Percentiles rank a stretch among this genome's conserved stretches.
These are phyloP conservation scores for Archocentrus centrarchus DNA, from an alignment of 2,113 vertebrate species.

Conservation along the genomic window DNA sequence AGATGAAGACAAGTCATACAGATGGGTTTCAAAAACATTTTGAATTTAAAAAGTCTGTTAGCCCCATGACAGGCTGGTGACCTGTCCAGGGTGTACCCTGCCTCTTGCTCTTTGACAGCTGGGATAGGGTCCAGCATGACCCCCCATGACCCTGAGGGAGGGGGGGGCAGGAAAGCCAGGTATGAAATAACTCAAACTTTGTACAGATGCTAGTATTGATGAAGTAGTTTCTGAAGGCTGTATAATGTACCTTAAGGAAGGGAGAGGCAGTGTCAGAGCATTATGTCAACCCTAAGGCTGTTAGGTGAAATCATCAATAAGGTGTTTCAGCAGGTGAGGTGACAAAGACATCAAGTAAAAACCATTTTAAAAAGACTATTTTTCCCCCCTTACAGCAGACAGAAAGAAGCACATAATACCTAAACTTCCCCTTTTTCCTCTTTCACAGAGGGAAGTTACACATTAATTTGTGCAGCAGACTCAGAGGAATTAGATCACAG, in stretches of 20 bases:
- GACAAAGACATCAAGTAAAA: not conserved
- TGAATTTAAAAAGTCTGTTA: too few relatives aligned
- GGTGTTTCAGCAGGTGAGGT: not conserved
- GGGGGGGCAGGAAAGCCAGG: too few relatives aligned
- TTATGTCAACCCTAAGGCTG: not conserved
- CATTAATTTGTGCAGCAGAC: conserved; percentile 4
- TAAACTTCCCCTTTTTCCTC: conserved; percentile 7
- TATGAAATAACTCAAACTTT: not conserved
- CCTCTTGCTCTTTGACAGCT: too few relatives aligned
- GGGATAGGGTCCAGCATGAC: too few relatives aligned
- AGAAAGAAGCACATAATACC: not conserved
- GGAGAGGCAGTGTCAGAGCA: not conserved
- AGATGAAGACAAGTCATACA: not conserved
- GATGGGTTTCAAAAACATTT: not conserved
- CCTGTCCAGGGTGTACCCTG: too few relatives aligned
- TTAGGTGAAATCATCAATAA: not conserved
- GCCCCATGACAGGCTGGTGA: too few relatives aligned
- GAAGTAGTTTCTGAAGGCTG: not conserved
- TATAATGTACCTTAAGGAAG: not conserved
- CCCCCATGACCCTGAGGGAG: too few relatives aligned
- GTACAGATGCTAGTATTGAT: not conserved
- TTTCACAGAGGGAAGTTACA: not conserved
- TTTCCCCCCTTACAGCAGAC: not conserved
- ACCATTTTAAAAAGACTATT: not conserved
- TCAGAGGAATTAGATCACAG: conserved; percentile 25